Base-by-base conservation (phyloP, 1,140 invertebrate species). In the Cephus cinctus region DNA sequence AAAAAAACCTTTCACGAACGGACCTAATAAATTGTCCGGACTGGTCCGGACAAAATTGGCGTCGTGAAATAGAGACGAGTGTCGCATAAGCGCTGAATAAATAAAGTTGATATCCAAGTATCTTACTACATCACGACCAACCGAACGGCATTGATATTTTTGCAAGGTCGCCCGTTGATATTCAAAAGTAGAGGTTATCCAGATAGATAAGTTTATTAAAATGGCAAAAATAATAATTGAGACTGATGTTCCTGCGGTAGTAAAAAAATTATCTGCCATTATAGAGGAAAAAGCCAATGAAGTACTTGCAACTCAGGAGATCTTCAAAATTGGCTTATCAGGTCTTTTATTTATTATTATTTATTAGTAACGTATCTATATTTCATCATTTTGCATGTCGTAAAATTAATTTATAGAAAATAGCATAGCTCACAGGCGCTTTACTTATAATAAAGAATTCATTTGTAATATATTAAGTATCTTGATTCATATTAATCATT, bases 301-400 rank as follows among this genome's bases (percentile, higher is more conserved):
- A 34, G 79, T 83, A 38, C 76, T 81, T 15, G 53, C 64, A 8
- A 65, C 58, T 43, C 69, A 79, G 51, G 81, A 81, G 34, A 53
- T 69, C 12, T 89, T 89, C 67, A 81, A 79, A 60, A 73, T 90
- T 57, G 87, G 86, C 19, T 71, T 89, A 47, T 89, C 86, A 67
- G 87, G 87, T 88, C 56, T 69, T 45, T 43, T 46, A 12, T 47
- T 43, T 49, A 47, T 52, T 31, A 47, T 35, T 36, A 56, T 15
- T 40, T 53, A 54, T 43, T 46, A 16, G 40, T 8, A 23, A 31
- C 36, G n/a, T 25, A 30, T 47, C 21, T 23, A 44, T 43, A 23
- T 36, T 23, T 0, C 1, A 5, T 41, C 25, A 34, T 39, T 32
- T 38, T 31, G 9, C 20, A 16, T 27, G 14, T 42, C 19, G 5